Base-by-base conservation (phyloP, 1,140 invertebrate species). In the Cardiocondyla obscurior region DNA sequence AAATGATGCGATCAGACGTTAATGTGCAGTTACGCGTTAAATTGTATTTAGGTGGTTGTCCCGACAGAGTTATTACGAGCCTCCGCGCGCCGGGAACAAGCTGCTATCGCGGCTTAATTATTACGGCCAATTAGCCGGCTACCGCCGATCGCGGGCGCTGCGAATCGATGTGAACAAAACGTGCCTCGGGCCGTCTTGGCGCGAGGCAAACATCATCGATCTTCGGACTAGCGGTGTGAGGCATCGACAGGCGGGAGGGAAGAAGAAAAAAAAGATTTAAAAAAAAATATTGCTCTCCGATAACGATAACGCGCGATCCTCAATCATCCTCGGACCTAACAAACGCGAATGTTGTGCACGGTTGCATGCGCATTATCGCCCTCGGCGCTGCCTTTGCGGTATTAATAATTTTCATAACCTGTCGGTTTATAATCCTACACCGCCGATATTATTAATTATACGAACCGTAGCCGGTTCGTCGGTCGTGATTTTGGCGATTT, bases 131-230 rank as follows among this genome's bases (percentile, higher is more conserved):
- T 67, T 46, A 49, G 46, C 8, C 33, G 14, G 28, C 64, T 49
- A 64, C 16, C 44, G 49, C 46, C 44, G 28, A 33, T 49, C 25
- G n/a, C 3, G 49, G 42, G 28, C 28, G 19, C 10, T 67, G 49
- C 28, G 28, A 67, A 67, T 67, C 44, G 19, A 67, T 67, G 46
- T 49, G 46, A 49, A 67, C 46, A 67, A 67, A 49, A n/a, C 25
- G 25, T 33, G 64, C 64, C 64, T 33, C 44, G 25, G 33, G 44
- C 64, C 64, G 44, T 49, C 46, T 49, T n/a, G 28, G 44, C 64
- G 64, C 44, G 64, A 67, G 64, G 49, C 64, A 49, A 67, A 67
- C 64, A 51, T 67, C 64, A 67, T 67, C 64, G 64, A 67, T 67
- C 44, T 67, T 67, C 64, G 28, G 64, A 19, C 64, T 19, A 14